phyloP scores from a whole-genome alignment of 2,113 vertebrate species.

The Macrotus californicus region DNA sequence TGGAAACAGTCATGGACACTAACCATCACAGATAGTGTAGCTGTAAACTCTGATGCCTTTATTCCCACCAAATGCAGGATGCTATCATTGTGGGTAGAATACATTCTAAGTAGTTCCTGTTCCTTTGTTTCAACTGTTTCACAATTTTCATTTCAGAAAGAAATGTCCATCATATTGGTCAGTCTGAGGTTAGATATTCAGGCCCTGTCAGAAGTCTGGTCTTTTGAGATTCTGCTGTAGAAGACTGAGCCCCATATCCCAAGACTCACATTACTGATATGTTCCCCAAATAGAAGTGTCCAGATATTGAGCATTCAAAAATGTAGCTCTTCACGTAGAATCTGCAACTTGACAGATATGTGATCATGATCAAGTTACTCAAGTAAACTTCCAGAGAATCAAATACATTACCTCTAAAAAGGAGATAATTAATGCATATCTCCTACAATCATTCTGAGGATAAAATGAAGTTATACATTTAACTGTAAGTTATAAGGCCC shows the following conservation, averaged over 20 bases:
- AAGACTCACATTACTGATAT: background rate
- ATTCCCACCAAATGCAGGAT: background rate
- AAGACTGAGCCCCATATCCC: background rate
- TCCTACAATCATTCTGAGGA: background rate
- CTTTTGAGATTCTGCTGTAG: background rate
- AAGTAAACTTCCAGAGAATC: background rate
- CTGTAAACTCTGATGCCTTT: background rate
- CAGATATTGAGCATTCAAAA: background rate
- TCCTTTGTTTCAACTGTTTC: background rate
- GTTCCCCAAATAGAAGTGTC: background rate
- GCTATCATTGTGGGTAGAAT: background rate
- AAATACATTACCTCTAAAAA: background rate
- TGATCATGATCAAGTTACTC: background rate
- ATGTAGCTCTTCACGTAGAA: background rate
- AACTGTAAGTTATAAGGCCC: background rate
- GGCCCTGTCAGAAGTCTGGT: background rate
- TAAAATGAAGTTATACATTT: background rate
- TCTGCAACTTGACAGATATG: background rate
- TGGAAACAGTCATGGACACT: background rate
- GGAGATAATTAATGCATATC: background rate
- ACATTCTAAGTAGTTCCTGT: background rate
- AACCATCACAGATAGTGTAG: background rate
- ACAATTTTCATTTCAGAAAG: background rate
- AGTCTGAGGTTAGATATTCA: background rate
- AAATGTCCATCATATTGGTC: background rate